A percentile compares a stretch with the other conserved stretches of the same genome.
Evolutionary conservation across 2,113 vertebrate genomes (phyloP).

Genomic region (Crypturellus undulatus): DNA sequence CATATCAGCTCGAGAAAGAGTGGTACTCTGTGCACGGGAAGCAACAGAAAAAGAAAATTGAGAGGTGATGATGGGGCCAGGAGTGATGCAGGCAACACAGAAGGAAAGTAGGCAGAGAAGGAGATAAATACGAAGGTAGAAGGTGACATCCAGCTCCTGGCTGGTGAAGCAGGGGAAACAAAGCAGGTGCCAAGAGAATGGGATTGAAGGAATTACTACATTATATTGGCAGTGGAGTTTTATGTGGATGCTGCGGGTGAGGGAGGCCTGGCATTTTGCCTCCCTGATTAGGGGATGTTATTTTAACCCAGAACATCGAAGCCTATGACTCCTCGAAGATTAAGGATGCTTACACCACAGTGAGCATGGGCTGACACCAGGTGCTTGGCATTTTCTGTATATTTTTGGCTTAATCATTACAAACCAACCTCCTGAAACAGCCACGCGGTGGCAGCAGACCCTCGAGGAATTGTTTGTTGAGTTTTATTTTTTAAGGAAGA

Average conservation of each 20-base stretch:
- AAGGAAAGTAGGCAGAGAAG: neutral
- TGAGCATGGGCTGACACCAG: accelerated
- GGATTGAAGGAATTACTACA: neutral
- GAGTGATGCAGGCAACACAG: accelerated
- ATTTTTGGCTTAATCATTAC: neutral
- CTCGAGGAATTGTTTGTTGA: neutral
- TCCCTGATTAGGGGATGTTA: neutral
- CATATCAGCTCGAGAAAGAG: neutral
- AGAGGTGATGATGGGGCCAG: neutral
- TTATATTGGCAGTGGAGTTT: neutral
- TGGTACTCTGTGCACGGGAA: accelerated
- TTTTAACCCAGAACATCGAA: neutral
- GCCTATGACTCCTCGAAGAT: neutral
- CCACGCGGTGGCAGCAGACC: conserved; percentile 78
- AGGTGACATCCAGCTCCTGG: neutral
- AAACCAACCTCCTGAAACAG: neutral
- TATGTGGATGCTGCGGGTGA: neutral
- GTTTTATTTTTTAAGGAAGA: neutral
- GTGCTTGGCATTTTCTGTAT: neutral
- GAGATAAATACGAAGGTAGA: neutral
- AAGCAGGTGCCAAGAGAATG: neutral
- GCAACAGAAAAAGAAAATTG: neutral
- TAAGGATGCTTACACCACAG: neutral
- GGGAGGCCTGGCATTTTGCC: neutral
- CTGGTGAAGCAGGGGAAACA: neutral